Conservation (phyloP, 2,888 invertebrate genomes). For the Eupeodes luniger region DNA sequence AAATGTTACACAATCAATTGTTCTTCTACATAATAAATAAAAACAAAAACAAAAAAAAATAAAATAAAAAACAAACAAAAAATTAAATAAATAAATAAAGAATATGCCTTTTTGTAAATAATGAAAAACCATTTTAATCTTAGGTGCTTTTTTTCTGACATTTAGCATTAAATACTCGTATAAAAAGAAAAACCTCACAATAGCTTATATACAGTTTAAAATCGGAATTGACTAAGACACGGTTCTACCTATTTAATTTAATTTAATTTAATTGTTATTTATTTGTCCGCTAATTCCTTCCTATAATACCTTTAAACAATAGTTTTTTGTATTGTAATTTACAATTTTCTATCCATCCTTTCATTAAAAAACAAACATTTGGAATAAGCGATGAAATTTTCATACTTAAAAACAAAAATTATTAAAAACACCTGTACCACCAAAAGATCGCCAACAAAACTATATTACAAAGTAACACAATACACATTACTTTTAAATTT, state of each 20-base stretch:
- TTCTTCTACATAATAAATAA: conserved; percentile 46
- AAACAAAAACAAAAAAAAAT: conserved; percentile 34
- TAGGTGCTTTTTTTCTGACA: conserved; percentile 64
- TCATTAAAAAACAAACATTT: not conserved
- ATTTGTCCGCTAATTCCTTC: not conserved
- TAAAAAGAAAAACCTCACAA: conserved; percentile 34
- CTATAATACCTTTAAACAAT: not conserved
- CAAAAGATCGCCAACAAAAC: conserved; percentile 69
- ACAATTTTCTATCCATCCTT: not conserved
- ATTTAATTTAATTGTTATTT: not conserved
- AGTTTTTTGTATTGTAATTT: not conserved
- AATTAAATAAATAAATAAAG: conserved; percentile 57
- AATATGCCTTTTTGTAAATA: conserved; percentile 75
- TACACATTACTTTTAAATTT: conserved; percentile 64
- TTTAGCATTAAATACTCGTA: conserved; percentile 44
- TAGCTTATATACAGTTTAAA: conserved; percentile 59
- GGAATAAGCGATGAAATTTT: conserved; percentile 43
- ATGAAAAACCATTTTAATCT: conserved; percentile 54
- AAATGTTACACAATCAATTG: conserved; percentile 54
- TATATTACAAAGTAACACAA: conserved; percentile 59
- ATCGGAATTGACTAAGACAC: conserved; percentile 71
- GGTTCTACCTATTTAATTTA: conserved; percentile 16
- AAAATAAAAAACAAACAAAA: conserved; percentile 48
- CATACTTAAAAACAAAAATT: not conserved
- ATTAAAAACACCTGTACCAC: conserved; percentile 56